Percentiles rank a stretch among this genome's conserved stretches.
Evolutionary conservation across 2,888 invertebrate genomes (phyloP).

Genomic region (Pinctada fucata): DNA sequence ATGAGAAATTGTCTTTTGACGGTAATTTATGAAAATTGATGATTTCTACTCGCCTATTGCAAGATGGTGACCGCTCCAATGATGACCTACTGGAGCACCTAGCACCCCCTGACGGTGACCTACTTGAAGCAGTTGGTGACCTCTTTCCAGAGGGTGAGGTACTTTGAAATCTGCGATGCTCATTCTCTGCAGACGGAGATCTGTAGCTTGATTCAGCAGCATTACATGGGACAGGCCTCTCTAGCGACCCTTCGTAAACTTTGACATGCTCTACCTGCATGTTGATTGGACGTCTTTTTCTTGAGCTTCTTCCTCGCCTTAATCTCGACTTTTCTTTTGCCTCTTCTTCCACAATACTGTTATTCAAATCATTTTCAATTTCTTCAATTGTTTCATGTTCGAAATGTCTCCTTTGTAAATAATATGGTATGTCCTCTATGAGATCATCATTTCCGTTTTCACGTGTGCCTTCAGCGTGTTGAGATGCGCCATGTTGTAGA

Average conservation of each 20-base stretch:
- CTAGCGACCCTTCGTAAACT: slow-evolving; percentile 50
- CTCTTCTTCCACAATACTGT: neutral
- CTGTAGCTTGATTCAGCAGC: slow-evolving; percentile 18
- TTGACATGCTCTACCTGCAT: slow-evolving; percentile 58
- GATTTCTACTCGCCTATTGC: slow-evolving; percentile 62
- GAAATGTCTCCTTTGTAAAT: slow-evolving; percentile 53
- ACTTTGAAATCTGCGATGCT: slow-evolving; percentile 32
- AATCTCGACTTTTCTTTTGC: neutral
- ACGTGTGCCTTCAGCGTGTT: neutral
- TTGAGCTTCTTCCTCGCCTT: slow-evolving; percentile 51
- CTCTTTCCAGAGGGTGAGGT: slow-evolving; percentile 36
- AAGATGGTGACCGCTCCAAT: slow-evolving; percentile 61
- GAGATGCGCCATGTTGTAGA: slow-evolving; percentile 18
- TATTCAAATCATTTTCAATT: slow-evolving; percentile 1
- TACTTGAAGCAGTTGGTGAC: slow-evolving; percentile 34
- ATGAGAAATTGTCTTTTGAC: slow-evolving; percentile 72
- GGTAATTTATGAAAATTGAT: slow-evolving; percentile 70
- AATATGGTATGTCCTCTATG: slow-evolving; percentile 74
- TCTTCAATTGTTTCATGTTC: slow-evolving; percentile 36
- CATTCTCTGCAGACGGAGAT: slow-evolving; percentile 27
- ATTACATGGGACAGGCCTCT: slow-evolving; percentile 45
- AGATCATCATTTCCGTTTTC: slow-evolving; percentile 52
- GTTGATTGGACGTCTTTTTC: slow-evolving; percentile 49
- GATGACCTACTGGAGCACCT: slow-evolving; percentile 46
- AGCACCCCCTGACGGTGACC: slow-evolving; percentile 24